Evolutionary conservation across 1,140 invertebrate species (phyloP).

Genomic region (Chymomyza costata): DNA sequence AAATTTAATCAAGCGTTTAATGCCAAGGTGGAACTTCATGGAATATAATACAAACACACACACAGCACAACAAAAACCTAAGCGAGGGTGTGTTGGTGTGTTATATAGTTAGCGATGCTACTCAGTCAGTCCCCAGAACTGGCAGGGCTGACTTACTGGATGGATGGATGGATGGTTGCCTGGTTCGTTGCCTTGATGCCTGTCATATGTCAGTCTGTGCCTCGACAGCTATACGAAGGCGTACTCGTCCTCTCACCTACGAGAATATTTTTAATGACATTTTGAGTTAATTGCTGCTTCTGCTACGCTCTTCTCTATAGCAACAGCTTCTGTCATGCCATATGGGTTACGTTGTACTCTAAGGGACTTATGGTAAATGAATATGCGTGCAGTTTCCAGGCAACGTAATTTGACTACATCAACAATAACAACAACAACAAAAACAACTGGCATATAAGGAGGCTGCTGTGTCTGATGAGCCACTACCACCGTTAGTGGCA

Average conservation of each 20-base stretch:
- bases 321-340: conserved; percentile 27
- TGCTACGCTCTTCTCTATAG: too few relatives aligned
- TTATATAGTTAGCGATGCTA: conserved; percentile 14
- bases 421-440: conserved; percentile 26
- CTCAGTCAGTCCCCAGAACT: background rate
- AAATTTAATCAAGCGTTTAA: conserved; percentile 75
- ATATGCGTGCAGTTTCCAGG: conserved; percentile 58
- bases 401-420: conserved; percentile 65
- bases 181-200: conserved; percentile 66
- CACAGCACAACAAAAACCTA: conserved; percentile 12
- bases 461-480: background rate
- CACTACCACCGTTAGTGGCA: conserved; percentile 2
- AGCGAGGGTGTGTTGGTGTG: conserved; percentile 52
- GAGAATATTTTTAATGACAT: conserved; percentile 60
- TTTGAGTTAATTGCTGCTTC: conserved; percentile 63
- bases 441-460: background rate
- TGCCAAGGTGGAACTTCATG: conserved; percentile 66
- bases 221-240: background rate
- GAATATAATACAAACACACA: conserved; percentile 41
- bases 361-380: conserved; percentile 47
- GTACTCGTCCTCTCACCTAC: conserved; percentile 47
- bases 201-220: conserved; percentile 66
- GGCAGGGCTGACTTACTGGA: conserved; percentile 18
- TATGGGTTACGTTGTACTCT: conserved; percentile 42
- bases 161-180: conserved; percentile 21